A percentile compares a stretch with the other conserved stretches of the same genome.
phyloP scores from a whole-genome alignment of 2,888 invertebrate species.

The Hylaea fasciaria region DNA sequence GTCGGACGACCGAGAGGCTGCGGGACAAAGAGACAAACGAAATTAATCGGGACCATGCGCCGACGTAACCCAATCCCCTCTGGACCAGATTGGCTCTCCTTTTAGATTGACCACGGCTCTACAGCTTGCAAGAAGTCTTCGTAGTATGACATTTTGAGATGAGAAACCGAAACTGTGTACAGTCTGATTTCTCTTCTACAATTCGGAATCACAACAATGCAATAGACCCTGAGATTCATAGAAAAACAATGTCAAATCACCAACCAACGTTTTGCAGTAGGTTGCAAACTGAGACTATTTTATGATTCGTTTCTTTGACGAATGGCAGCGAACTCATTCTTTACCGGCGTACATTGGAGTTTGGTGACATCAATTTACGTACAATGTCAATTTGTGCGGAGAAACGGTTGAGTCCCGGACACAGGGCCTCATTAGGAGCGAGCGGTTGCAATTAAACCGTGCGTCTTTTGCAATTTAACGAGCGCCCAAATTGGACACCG shows the following conservation, averaged over 20 bases:
- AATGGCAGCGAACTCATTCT: conserved; percentile 50
- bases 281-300: conserved; percentile 5
- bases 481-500: conserved; percentile 79
- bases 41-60: conserved; percentile 80
- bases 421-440: conserved; percentile 80
- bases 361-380: conserved; percentile 76
- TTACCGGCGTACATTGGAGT: conserved; percentile 56
- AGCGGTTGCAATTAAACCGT: conserved; percentile 81
- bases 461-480: conserved; percentile 83
- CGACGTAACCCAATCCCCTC: conserved; percentile 73
- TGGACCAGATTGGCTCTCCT: conserved; percentile 51
- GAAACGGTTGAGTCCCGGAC: conserved; percentile 67
- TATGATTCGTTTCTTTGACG: conserved; percentile 18
- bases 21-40: conserved; percentile 79
- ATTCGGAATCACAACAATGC: background rate
- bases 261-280: background rate
- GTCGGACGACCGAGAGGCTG: conserved; percentile 35
- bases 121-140: conserved; percentile 43
- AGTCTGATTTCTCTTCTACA: conserved; percentile 1
- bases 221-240: conserved; percentile 2
- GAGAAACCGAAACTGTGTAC: conserved; percentile 20
- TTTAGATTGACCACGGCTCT: conserved; percentile 59
- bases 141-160: conserved; percentile 28
- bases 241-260: background rate
- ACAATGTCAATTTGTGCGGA: conserved; percentile 81